Percentiles rank a stretch among this genome's conserved stretches.
Conservation (phyloP, 2,888 invertebrate genomes). For the Drosophila mettleri region DNA sequence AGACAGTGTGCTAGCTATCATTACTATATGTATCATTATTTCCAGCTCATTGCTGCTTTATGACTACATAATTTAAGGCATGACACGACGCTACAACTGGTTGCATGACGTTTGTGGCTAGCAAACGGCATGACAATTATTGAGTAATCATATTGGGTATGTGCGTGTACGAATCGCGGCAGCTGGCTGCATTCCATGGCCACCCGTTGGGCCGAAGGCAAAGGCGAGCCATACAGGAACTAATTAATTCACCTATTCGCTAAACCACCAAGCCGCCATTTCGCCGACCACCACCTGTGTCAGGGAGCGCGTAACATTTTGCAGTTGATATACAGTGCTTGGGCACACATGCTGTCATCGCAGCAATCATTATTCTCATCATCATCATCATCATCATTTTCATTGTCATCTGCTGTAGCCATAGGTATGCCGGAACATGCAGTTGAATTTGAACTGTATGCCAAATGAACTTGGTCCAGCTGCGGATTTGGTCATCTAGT, state of each 20-base stretch:
- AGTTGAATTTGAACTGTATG: conserved; percentile 66
- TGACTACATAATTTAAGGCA: not conserved
- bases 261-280: not conserved
- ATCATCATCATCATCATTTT: conserved; percentile 24
- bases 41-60: not conserved
- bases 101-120: not conserved
- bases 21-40: not conserved
- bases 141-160: conserved; percentile 7
- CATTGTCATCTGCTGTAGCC: conserved; percentile 14
- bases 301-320: conserved; percentile 30
- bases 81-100: not conserved
- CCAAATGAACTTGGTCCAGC: conserved; percentile 62
- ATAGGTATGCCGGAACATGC: conserved; percentile 47
- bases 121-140: conserved; percentile 7
- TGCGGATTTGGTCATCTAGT: conserved; percentile 25
- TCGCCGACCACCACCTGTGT: conserved; percentile 18
- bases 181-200: conserved; percentile 5
- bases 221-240: not conserved
- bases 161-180: conserved; percentile 1
- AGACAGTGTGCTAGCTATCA: not conserved
- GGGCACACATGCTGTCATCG: conserved; percentile 68
- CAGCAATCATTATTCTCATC: conserved; percentile 39
- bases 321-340: conserved; percentile 53
- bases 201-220: conserved; percentile 8
- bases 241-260: conserved; percentile 1